Evolutionary conservation across 2,797 vertebrate species (phyloP).

Genomic region (Schizopygopsis malacanthus): DNA sequence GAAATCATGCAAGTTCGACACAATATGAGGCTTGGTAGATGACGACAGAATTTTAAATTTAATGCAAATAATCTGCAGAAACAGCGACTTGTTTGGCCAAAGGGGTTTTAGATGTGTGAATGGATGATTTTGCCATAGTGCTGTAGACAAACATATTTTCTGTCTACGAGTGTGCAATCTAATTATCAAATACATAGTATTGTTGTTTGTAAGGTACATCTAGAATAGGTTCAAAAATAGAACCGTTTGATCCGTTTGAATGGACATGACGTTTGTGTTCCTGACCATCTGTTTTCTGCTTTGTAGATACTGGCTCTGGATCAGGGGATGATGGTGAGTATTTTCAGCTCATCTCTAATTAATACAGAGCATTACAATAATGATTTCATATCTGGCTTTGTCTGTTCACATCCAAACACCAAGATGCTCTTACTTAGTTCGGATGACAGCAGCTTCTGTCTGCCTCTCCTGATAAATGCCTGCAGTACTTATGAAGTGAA

Average conservation of each 20-base stretch:
- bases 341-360: slow-evolving; percentile 40
- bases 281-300: slow-evolving; percentile 37
- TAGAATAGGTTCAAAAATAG: background rate
- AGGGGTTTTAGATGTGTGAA: slow-evolving; percentile 3
- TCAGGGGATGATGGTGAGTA: slow-evolving; percentile 58
- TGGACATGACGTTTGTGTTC: background rate
- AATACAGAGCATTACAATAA: slow-evolving; percentile 24
- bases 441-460: slow-evolving; percentile 24
- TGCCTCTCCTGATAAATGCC: slow-evolving; percentile 37
- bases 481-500: slow-evolving; percentile 36
- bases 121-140: background rate
- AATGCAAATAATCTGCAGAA: background rate
- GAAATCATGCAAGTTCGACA: background rate
- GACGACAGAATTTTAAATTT: background rate
- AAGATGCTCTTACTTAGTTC: background rate
- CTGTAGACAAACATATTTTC: background rate
- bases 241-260: background rate
- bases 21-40: background rate
- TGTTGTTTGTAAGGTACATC: background rate
- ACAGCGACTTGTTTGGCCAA: background rate
- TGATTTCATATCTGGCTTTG: slow-evolving; percentile 25
- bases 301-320: slow-evolving; percentile 58
- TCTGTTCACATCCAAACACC: slow-evolving; percentile 10
- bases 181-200: background rate
- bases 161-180: slow-evolving; percentile 6